These are phyloP conservation scores for Agriopis leucophaearia DNA, from an alignment of 2,888 invertebrate species.

Conservation along the genomic window DNA sequence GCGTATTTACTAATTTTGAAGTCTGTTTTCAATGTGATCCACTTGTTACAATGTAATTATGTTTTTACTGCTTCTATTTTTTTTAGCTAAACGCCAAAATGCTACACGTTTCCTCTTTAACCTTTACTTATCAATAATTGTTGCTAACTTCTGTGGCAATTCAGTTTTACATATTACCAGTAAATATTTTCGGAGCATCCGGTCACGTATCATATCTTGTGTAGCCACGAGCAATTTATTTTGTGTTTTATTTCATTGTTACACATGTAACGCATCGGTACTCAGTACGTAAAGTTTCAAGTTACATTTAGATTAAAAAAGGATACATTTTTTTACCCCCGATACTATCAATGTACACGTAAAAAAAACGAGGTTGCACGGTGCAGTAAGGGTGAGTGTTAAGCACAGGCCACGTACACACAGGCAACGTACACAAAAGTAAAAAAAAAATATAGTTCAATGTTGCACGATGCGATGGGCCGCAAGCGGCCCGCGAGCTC, in stretches of 20 bases:
- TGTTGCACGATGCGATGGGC: too few relatives aligned
- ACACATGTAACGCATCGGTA: neutral
- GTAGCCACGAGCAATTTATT: neutral
- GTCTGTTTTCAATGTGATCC: too few relatives aligned
- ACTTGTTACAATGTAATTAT: too few relatives aligned
- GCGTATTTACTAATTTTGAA: too few relatives aligned
- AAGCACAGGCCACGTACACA: too few relatives aligned
- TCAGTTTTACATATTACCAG: neutral
- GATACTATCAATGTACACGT: too few relatives aligned
- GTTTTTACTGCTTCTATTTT: neutral
- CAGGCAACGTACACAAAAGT: too few relatives aligned
- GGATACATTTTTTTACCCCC: too few relatives aligned
- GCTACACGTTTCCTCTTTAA: neutral
- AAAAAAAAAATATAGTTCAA: too few relatives aligned
- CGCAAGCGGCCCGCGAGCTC: too few relatives aligned
- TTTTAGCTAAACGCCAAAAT: neutral
- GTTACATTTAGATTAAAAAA: neutral
- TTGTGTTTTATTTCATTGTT: neutral
- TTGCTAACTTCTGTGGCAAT: neutral
- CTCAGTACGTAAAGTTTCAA: neutral
- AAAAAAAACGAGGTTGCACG: too few relatives aligned
- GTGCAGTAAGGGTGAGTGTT: too few relatives aligned
- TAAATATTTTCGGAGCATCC: neutral
- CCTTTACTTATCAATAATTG: neutral
- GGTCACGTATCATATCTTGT: neutral